Base-by-base conservation (phyloP, 2,888 invertebrate species). In the Spodoptera picta region DNA sequence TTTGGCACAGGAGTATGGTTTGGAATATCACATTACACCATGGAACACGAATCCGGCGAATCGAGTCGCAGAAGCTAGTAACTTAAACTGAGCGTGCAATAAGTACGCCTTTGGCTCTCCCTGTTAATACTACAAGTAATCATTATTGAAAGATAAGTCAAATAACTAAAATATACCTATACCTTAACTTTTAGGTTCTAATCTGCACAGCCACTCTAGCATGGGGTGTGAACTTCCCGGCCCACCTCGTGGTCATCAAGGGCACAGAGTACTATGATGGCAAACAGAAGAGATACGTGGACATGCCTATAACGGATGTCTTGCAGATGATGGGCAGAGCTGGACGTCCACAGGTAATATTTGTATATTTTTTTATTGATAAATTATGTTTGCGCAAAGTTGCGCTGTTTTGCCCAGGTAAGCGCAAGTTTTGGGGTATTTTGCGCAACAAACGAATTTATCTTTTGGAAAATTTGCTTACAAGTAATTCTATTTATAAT, bases 271-370 rank as follows among this genome's bases (percentile, higher is more conserved):
- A 98, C 90, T 99, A 97, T 88, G 99, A 99, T 90, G 99, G 99
- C 1, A 99, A 99, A 89, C 96, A 97, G 36, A 98, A 98, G 87
- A 96, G 99, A 78, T 99, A 99, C 90, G 98, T 99, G 10, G 99
- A 99, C 87, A 99, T 99, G 97, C 99, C 99, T 0, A 99, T 99
- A 54, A 99, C 99, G 0, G 99, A 99, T 92, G 99, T 99, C 0
- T 95, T 99, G 62, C 99, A 99, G 93, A 99, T 99, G 99, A 99
- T 99, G 97, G 99, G 99, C 2, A 95, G 99, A 61, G 99, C 99
- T 62, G 99, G 99, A 0, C 95, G 99, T 58, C 99, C 99, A 0
- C 95, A 95, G 90, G 95, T 95, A 70, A 36, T 14, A 24, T 24
- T 23, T 10, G 23, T 7, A 11, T 27, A 23, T 7, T 23, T 23